Base-by-base conservation (phyloP, 2,797 vertebrate species). In the Zalophus californianus region DNA sequence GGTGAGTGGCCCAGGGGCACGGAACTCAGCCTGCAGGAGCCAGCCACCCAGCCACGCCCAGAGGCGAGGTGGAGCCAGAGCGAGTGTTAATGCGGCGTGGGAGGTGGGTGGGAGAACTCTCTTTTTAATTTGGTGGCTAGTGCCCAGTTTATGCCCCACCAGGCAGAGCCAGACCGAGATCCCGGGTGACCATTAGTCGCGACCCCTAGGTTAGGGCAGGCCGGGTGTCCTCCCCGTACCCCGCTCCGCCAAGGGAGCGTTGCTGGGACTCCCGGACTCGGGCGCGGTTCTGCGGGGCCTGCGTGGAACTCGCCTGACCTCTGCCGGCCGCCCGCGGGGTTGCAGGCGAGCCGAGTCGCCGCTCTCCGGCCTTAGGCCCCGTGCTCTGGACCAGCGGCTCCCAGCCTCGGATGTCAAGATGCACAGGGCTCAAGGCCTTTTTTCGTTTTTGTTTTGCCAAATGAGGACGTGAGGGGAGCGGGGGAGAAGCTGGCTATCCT, bases 221-320 rank as follows among this genome's bases (percentile, higher is more conserved):
- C 52, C 25, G 20, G 4, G 5, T 56, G 7, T 7, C 58, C 38
- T 60, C 23, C 9, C 2, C 79, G 66, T 60, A 12, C 0, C 50
- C 12, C 7, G 9, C 54, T 41, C 9, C 32, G 3, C 27, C 7
- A 2, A 44, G 54, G 44, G 8, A 72, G 35, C 25, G 8, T 73
- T 3, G n/a, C 16, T 0, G 27, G 13, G 13, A 20, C 32, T n/a
- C 35, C 3, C 5, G 0, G 29, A 7, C 29, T n/a, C 4, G 12
- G 15, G 58, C 2, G 48, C 62, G 48, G 83, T 35, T 32, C 62
- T 7, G 20, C 29, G 4, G 21, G 62, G 27, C 5, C 27, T 88
- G 27, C 44, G 12, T 95, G 85, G 96, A 97, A 91, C 52, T 97
- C 91, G 87, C 90, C 90, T 97, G 91, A 79, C 97, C 91, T 64